These are phyloP conservation scores for Chaetogeoica ovagalla DNA, from an alignment of 2,888 invertebrate genomes.

Conservation along the genomic window DNA sequence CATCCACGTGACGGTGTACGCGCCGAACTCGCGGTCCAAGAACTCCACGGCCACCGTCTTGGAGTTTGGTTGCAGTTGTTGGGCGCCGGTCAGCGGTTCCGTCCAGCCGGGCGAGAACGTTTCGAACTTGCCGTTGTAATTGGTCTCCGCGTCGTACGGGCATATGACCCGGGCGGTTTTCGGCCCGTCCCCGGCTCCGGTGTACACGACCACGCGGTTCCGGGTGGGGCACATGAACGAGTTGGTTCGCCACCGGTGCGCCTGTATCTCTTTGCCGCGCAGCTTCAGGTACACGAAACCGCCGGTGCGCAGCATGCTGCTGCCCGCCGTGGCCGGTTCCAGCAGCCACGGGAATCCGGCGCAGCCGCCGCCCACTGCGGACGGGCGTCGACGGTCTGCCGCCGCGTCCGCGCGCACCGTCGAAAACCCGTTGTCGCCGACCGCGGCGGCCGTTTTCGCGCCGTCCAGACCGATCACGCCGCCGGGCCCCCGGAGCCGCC, in stretches of 20 bases:
- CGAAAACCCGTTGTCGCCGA: conserved; percentile 74
- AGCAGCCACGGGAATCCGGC: conserved; percentile 78
- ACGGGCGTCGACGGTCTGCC: conserved; percentile 54
- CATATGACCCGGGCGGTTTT: conserved; percentile 69
- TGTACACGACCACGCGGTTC: conserved; percentile 74
- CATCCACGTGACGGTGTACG: conserved; percentile 77
- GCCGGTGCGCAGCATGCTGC: conserved; percentile 68
- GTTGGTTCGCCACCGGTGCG: conserved; percentile 54
- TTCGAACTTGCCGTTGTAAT: conserved; percentile 62
- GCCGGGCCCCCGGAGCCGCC: conserved; percentile 71
- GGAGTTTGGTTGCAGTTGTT: conserved; percentile 60
- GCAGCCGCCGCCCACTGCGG: conserved; percentile 68
- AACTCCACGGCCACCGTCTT: conserved; percentile 77
- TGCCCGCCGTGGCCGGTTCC: conserved; percentile 73
- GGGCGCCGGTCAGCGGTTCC: conserved; percentile 57
- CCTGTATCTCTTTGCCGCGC: conserved; percentile 66
- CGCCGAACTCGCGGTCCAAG: conserved; percentile 72
- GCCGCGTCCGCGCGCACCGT: conserved; percentile 77
- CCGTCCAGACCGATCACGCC: conserved; percentile 61
- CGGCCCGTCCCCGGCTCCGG: conserved; percentile 66
- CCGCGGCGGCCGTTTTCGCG: conserved; percentile 58
- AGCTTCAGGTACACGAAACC: conserved; percentile 74
- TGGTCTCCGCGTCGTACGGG: conserved; percentile 62
- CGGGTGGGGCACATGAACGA: conserved; percentile 66
- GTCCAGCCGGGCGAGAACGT: conserved; percentile 75